A percentile compares a stretch with the other conserved stretches of the same genome.
phyloP scores from a whole-genome alignment of 2,113 vertebrate genomes.

The Ariopsis seemanni region DNA sequence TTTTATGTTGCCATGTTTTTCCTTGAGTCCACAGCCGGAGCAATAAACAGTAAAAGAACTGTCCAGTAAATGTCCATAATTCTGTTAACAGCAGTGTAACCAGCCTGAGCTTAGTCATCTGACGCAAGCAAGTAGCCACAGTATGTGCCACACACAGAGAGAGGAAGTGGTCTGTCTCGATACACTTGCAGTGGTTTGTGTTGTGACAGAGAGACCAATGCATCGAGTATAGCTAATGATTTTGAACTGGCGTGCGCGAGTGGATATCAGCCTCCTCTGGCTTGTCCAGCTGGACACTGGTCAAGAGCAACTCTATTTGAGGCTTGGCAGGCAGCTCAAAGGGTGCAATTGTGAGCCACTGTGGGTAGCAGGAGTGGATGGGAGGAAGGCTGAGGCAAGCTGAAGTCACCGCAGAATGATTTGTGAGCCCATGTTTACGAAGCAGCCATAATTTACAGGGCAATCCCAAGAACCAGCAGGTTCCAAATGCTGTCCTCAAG shows the following conservation, averaged over 20 bases:
- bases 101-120: conserved; percentile 66
- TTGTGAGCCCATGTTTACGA: conserved; percentile 48
- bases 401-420: conserved; percentile 49
- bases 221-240: conserved; percentile 60
- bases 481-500: conserved; percentile 17
- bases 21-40: neutral
- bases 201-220: conserved; percentile 50
- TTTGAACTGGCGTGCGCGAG: conserved; percentile 61
- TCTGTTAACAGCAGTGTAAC: conserved; percentile 66
- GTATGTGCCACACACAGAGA: conserved; percentile 66
- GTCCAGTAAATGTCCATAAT: conserved; percentile 61
- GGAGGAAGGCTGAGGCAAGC: conserved; percentile 43
- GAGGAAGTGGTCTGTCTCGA: conserved; percentile 66
- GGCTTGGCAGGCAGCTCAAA: conserved; percentile 61
- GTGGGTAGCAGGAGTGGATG: conserved; percentile 49
- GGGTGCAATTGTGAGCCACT: conserved; percentile 58
- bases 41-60: conserved; percentile 44
- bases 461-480: conserved; percentile 23
- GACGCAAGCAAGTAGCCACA: conserved; percentile 57
- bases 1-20: conserved; percentile 7
- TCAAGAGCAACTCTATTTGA: conserved; percentile 67
- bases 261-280: conserved; percentile 65
- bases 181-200: conserved; percentile 67
- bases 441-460: conserved; percentile 54
- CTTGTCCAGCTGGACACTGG: conserved; percentile 57